Evolutionary conservation across 30 jellyfish, hydroid and myxozoan genomes (phyloP).

Genomic region (Aurelia sp.): DNA sequence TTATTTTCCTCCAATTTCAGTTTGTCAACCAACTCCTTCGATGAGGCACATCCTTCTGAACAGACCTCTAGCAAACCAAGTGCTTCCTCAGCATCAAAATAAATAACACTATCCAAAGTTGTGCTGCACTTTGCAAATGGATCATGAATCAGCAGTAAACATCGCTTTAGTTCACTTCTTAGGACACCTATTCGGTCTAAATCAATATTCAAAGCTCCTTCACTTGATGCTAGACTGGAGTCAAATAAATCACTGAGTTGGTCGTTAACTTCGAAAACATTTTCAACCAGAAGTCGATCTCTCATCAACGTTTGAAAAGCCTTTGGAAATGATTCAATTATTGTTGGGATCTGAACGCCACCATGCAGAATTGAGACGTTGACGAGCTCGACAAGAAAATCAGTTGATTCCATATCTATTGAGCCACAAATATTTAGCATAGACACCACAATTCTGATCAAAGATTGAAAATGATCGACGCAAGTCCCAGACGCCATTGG

Average conservation of each 20-base stretch:
- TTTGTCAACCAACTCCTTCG: background rate
- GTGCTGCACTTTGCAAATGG: constrained; percentile 39
- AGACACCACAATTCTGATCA: constrained; percentile 37
- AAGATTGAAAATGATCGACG: constrained; percentile 43
- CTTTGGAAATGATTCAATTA: constrained; percentile 35
- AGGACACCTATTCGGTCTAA: constrained; percentile 45
- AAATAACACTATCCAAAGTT: constrained; percentile 34
- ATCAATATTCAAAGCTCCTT: constrained; percentile 49
- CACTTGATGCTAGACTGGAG: constrained; percentile 16
- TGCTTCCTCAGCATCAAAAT: constrained; percentile 55
- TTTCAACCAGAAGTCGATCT: constrained; percentile 53
- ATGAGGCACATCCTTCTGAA: constrained; percentile 48
- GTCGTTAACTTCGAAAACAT: constrained; percentile 26
- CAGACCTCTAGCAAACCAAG: constrained; percentile 66
- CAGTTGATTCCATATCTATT: constrained; percentile 33
- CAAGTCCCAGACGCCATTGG: constrained; percentile 28
- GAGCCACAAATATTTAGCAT: constrained; percentile 55
- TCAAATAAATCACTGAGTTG: constrained; percentile 54
- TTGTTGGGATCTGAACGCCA: constrained; percentile 43
- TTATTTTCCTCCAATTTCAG: constrained; percentile 47
- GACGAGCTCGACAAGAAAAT: constrained; percentile 40
- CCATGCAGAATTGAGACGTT: constrained; percentile 39
- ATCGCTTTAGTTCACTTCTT: constrained; percentile 40
- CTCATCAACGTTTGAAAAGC: constrained; percentile 22
- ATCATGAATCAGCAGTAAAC: constrained; percentile 60